phyloP scores from a whole-genome alignment of 2,888 invertebrate species.

The Aporophyla nigra region DNA sequence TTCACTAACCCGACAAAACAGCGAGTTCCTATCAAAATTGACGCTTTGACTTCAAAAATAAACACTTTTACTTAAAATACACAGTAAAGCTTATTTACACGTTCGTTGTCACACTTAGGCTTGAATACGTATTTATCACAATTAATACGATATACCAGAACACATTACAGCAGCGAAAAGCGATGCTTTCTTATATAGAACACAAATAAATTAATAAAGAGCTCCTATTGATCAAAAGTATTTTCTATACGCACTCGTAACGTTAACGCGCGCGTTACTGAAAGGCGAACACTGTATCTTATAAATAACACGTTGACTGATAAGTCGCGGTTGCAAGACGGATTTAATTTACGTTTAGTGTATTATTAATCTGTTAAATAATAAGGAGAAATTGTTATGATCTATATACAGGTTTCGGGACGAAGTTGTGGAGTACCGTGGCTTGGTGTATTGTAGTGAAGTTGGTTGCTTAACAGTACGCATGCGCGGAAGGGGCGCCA shows the following conservation, averaged over 20 bases:
- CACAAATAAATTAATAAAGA: slow-evolving; percentile 89
- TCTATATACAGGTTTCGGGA: slow-evolving; percentile 87
- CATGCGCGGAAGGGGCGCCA: slow-evolving; percentile 87
- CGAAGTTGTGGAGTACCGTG: slow-evolving; percentile 86
- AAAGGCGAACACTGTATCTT: slow-evolving; percentile 45
- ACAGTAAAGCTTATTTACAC: slow-evolving; percentile 72
- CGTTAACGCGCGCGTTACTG: slow-evolving; percentile 60
- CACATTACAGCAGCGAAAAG: slow-evolving; percentile 76
- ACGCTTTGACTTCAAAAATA: slow-evolving; percentile 71
- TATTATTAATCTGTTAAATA: slow-evolving; percentile 81
- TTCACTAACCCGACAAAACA: slow-evolving; percentile 71
- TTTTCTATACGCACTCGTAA: slow-evolving; percentile 68
- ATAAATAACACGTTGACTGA: slow-evolving; percentile 50
- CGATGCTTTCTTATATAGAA: slow-evolving; percentile 80
- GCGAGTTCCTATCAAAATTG: slow-evolving; percentile 68
- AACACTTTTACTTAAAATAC: slow-evolving; percentile 70
- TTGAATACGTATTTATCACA: slow-evolving; percentile 75
- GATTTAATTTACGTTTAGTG: slow-evolving; percentile 84
- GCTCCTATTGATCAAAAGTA: slow-evolving; percentile 87
- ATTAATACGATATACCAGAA: slow-evolving; percentile 69
- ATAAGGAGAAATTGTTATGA: slow-evolving; percentile 86
- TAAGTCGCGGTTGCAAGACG: slow-evolving; percentile 78
- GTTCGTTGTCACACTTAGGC: slow-evolving; percentile 81
- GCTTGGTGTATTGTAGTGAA: slow-evolving; percentile 86
- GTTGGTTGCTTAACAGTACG: slow-evolving; percentile 77